Base-by-base conservation (phyloP, 2,888 invertebrate species). In the Trypoxylon attenuatum region DNA sequence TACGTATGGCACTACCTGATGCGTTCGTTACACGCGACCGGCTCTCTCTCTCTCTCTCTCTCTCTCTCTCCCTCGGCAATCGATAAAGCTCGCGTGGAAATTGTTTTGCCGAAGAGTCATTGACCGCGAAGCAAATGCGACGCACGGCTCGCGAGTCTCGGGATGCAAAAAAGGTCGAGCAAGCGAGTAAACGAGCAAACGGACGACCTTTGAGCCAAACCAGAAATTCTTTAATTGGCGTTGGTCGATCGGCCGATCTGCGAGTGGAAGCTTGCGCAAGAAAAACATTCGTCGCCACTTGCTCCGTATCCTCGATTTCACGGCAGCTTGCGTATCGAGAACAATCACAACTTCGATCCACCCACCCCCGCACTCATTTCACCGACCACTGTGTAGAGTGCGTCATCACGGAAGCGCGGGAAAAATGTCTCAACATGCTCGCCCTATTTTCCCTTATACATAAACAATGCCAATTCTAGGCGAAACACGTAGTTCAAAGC, bases 1-100 rank as follows among this genome's bases (percentile, higher is more conserved):
- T 53, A 51, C 38, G 50, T 52, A 54, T 27, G 33, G 55, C 59
- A n/a, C 42, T 58, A 73, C 61, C 61, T 56, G 69, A 74, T 66
- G 72, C 69, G 70, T 73, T 59, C 50, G 59, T 43, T 57, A 57
- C 75, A 73, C 73, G 73, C 73, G 58, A 73, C 58, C 25, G 51
- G 38, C 58, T 23, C 51, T 10, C n/a, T n/a, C n/a, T n/a, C n/a
- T n/a, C n/a, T n/a, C n/a, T n/a, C n/a, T n/a, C n/a, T n/a, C n/a
- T n/a, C n/a, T n/a, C n/a, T n/a, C n/a, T n/a, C n/a, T n/a, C n/a
- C n/a, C n/a, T n/a, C 33, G 52, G 45, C 41, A 54, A 82, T 82
- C 82, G 78, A 82, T 82, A 81, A 77, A 75, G 73, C 80, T 76
- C 69, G 61, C 73, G 73, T 73, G 77, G 69, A 80, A 76, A 79